Evolutionary conservation across 2,888 invertebrate species (phyloP).

Genomic region (Cerceris ruficornis): DNA sequence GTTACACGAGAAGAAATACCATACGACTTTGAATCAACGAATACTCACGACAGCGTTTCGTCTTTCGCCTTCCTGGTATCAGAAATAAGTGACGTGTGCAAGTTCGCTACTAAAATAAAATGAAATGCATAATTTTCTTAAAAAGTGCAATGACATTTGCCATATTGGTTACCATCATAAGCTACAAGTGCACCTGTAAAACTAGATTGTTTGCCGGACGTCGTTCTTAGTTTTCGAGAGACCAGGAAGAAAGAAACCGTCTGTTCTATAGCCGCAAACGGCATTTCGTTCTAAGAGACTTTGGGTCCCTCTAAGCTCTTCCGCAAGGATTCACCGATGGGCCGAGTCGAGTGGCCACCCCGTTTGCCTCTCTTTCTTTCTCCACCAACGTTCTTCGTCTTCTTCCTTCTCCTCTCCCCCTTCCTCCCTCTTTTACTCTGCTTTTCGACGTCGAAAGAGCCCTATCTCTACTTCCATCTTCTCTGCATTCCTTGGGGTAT

Average conservation of each 20-base stretch:
- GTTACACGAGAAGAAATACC: conserved; percentile 46
- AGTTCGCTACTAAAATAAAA: conserved; percentile 48
- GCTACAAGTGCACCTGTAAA: too few species aligned
- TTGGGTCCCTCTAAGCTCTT: conserved; percentile 77
- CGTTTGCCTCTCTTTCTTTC: conserved; percentile 56
- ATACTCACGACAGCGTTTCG: conserved; percentile 41
- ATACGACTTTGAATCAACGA: conserved; percentile 45
- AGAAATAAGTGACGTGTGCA: conserved; percentile 44
- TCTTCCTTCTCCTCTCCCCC: conserved; percentile 13
- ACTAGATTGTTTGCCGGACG: not conserved
- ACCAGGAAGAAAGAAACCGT: conserved; percentile 37
- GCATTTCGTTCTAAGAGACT: conserved; percentile 74
- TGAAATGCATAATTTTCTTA: conserved; percentile 54
- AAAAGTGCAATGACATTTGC: too few species aligned
- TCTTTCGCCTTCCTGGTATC: conserved; percentile 24
- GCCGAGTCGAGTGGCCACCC: conserved; percentile 59
- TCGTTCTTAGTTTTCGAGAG: conserved; percentile 32
- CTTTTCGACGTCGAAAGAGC: conserved; percentile 46
- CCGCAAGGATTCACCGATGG: conserved; percentile 75
- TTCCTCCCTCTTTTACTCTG: not conserved
- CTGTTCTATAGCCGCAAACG: conserved; percentile 68
- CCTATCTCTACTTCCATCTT: conserved; percentile 80
- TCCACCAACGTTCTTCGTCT: conserved; percentile 12
- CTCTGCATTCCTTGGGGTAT: conserved; percentile 81
- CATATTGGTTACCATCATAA: too few species aligned